Conservation (phyloP, 2,113 vertebrate species). For the Platichthys stellatus region DNA sequence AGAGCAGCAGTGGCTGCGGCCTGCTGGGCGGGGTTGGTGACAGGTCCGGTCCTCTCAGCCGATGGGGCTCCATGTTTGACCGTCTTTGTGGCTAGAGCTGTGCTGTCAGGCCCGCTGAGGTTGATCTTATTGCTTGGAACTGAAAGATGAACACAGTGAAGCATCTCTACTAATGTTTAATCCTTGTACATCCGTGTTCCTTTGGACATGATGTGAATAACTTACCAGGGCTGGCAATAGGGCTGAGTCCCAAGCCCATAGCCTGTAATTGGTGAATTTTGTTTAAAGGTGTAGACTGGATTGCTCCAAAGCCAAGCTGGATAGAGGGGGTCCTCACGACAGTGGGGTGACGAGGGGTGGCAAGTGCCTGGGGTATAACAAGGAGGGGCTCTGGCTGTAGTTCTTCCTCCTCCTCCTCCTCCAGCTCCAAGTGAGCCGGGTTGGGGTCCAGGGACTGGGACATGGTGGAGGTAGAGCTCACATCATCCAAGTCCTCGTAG, state of each 20-base stretch:
- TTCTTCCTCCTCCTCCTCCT: constrained; percentile 70
- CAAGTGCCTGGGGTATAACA: constrained; percentile 14
- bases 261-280: constrained; percentile 76
- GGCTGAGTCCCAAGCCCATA: constrained; percentile 68
- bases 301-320: constrained; percentile 84
- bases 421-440: constrained; percentile 75
- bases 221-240: constrained; percentile 76
- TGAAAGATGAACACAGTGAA: constrained; percentile 42
- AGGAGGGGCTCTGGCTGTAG: constrained; percentile 62
- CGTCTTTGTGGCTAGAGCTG: constrained; percentile 92
- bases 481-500: constrained; percentile 93
- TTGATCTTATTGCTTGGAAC: constrained; percentile 79
- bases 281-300: constrained; percentile 82
- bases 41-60: constrained; percentile 75
- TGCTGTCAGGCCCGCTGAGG: constrained; percentile 91
- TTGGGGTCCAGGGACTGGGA: constrained; percentile 88
- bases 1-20: constrained; percentile 91
- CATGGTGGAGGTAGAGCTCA: constrained; percentile 91
- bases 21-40: constrained; percentile 88
- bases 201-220: neutral
- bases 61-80: constrained; percentile 92
- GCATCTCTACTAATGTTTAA: neutral
- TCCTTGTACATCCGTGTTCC: neutral
- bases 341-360: constrained; percentile 83
- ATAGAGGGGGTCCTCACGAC: constrained; percentile 91